Base-by-base conservation (phyloP, 2,797 vertebrate species). In the Pogonophryne albipinna region DNA sequence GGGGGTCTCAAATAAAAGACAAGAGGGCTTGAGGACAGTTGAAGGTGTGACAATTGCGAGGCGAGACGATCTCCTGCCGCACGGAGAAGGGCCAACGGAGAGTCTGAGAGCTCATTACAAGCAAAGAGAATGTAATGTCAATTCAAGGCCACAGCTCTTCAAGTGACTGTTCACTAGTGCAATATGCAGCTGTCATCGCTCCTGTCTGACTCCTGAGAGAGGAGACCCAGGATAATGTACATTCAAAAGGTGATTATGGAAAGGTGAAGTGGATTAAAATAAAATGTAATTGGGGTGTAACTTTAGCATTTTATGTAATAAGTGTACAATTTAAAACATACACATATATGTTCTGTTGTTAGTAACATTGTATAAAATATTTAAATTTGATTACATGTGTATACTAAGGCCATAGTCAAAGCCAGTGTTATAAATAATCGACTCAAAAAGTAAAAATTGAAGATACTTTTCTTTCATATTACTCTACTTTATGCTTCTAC, bases 101-200 rank as follows among this genome's bases (percentile, higher is more conserved):
- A 56, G 85, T 85, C 64, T 58, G 79, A 91, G 89, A 91, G 76
- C 90, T 92, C 89, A 90, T 92, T 93, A 93, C 91, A 90, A 87
- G 87, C 84, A 65, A 49, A 80, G 78, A 74, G 79, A 85, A 88
- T 90, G 90, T 90, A 89, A 92, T 90, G 91, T 93, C 90, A 92
- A 87, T 66, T 80, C 93, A 93, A 94, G 91, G 92, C 89, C 91
- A 84, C 74, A 34, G 82, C 85, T 71, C 75, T 66, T 80, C 83
- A 89, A 94, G 93, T 87, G 90, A 93, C 87, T 82, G 64, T 90
- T 78, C 85, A 45, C 69, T 76, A 83, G 82, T 74, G 49, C 84
- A 69, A 79, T 80, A 85, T 82, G 87, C 86, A 77, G 86, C 89
- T 87, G 89, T 90, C 91, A 89, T 78, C 79, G 84, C 86, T 89